phyloP scores from a whole-genome alignment of 2,797 vertebrate genomes.

The Bucorvus abyssinicus region DNA sequence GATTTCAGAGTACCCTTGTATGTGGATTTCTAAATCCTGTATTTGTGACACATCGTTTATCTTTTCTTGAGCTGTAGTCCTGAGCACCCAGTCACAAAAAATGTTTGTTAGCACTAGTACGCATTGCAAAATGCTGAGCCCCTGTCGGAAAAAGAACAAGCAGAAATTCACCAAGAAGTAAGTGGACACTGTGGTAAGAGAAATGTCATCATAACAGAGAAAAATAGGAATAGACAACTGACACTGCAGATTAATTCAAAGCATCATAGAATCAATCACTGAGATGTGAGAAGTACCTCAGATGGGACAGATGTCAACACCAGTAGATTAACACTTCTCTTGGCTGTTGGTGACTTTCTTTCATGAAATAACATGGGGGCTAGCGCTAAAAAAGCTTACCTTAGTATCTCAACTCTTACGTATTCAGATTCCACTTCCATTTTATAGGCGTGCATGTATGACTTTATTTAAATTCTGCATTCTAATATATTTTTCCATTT shows the following conservation, averaged over 20 bases:
- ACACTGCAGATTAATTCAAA: constrained; percentile 34
- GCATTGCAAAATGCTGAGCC: background rate
- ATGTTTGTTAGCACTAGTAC: background rate
- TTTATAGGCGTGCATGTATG: background rate
- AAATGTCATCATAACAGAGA: background rate
- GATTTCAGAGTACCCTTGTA: background rate
- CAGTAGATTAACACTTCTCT: background rate
- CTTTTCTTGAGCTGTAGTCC: background rate
- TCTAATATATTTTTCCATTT: background rate
- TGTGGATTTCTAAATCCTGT: background rate
- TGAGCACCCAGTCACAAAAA: background rate
- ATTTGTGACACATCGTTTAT: background rate
- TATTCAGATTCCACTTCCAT: background rate
- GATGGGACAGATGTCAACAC: background rate
- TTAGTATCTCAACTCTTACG: background rate
- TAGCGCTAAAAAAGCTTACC: background rate
- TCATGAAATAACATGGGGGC: background rate
- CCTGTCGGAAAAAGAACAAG: background rate
- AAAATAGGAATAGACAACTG: constrained; percentile 39
- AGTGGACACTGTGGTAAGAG: background rate
- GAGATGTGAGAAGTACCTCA: background rate
- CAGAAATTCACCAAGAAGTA: background rate
- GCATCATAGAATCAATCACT: background rate
- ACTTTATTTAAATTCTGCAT: background rate
- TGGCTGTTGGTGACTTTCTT: background rate